Evolutionary conservation across 30 jellyfish, hydroid and myxozoan genomes (phyloP), one percentile per base, ranked within the genome.

Genomic region (Hydractinia echinata): DNA sequence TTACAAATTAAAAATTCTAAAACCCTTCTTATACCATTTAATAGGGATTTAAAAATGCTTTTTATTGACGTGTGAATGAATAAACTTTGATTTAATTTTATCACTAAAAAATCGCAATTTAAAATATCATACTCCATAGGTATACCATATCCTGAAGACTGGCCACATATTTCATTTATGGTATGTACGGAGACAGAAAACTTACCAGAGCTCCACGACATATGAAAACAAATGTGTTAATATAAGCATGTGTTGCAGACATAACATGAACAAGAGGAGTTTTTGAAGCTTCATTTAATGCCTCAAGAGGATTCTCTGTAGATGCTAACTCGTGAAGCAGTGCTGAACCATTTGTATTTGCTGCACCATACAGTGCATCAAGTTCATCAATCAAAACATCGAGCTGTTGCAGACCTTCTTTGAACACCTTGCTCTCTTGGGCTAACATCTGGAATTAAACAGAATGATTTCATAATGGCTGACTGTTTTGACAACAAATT

Each of bases 131-230:
- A 2, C 44, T 30, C 44, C 1, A 30, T 0, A 30, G 44, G 44
- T 30, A 30, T 2, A 30, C 2, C 44, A 30, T 30, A 30, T 30
- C 44, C 44, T 30, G n/a, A 50, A 52, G 30, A 39, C 18, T 16
- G 54, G 85, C 4, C 8, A 21, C 18, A 5, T 74, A 30, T 30
- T 30, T 30, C 44, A 30, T 30, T 30, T 30, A 30, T 30, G 44
- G 44, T 30, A 30, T 2, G 44, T 30, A 30, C 2, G 44, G 1
- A 30, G 44, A 2, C 44, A 30, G 44, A 64, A 64, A 7, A 7
- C 74, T 64, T 13, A 93, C 99, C 96, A 84, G 99, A 44, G 99
- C 93, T 8, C 99, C 99, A 16, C 99, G 88, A 87, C 99, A 83
- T 39, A 93, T 87, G 71, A 82, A 93, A 44, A 93, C 89, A 81